Evolutionary conservation across 2,888 invertebrate species (phyloP).

Genomic region (Parnassius smintheus): DNA sequence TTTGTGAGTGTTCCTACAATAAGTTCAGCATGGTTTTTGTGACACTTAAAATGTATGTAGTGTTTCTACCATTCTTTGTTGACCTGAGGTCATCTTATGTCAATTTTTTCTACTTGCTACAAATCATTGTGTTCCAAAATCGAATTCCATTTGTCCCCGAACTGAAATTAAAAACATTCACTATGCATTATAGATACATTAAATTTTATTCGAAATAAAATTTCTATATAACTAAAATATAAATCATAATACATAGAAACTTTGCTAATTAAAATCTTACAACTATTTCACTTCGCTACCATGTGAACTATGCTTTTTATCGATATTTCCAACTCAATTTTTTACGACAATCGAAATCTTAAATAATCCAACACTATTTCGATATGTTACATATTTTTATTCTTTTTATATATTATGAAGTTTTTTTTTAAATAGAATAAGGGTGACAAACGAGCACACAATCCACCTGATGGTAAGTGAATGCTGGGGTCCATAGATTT

Average conservation of each 20-base stretch:
- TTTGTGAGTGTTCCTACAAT: too few species aligned
- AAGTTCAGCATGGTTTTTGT: too few species aligned
- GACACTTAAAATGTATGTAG: too few species aligned
- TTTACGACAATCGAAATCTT: conserved; percentile 12
- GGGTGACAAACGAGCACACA: too few species aligned
- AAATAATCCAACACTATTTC: background rate
- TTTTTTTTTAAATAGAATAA: too few species aligned
- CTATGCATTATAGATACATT: background rate
- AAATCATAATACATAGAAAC: conserved; percentile 48
- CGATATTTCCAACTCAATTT: conserved; percentile 26
- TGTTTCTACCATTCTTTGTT: too few species aligned
- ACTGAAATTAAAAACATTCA: conserved; percentile 3
- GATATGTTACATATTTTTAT: too few species aligned
- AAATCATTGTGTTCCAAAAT: background rate
- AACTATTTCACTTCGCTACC: conserved; percentile 32
- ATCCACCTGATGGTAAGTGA: too few species aligned
- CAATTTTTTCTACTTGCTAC: background rate
- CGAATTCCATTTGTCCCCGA: conserved; percentile 2
- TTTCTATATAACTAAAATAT: conserved; percentile 23
- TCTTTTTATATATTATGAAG: too few species aligned
- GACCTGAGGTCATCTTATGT: too few species aligned
- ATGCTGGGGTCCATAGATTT: too few species aligned
- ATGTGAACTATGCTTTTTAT: conserved; percentile 25
- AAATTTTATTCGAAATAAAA: conserved; percentile 47
- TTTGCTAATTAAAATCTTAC: conserved; percentile 37